Conservation (phyloP, 2,797 vertebrate genomes). For the Danio tinwini region DNA sequence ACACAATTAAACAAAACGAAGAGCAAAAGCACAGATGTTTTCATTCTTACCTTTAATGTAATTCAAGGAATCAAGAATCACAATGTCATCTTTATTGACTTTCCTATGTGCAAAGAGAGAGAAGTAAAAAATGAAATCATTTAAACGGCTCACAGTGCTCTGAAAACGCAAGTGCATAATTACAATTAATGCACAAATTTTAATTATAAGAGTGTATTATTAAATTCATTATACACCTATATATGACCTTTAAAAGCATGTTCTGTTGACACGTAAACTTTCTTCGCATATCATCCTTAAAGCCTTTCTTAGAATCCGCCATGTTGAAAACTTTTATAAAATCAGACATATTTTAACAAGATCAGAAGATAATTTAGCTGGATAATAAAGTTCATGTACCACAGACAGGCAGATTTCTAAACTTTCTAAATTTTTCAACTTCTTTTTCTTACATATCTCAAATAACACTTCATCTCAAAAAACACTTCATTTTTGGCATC, state of each 20-base stretch:
- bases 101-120: conserved; percentile 71
- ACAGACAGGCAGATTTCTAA: no score
- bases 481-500: no score
- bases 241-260: neutral
- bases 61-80: conserved; percentile 86
- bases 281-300: no score
- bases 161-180: conserved; percentile 32
- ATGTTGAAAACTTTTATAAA: no score
- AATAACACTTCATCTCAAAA: no score
- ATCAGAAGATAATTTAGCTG: no score
- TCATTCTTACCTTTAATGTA: conserved; percentile 84
- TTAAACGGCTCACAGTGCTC: neutral
- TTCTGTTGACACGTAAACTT: no score
- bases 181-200: conserved; percentile 1
- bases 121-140: neutral
- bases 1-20: neutral
- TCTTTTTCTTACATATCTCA: no score
- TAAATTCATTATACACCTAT: neutral
- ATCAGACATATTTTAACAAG: no score
- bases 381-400: no score
- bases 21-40: neutral
- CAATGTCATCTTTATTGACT: conserved; percentile 82
- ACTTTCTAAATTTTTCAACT: no score
- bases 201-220: neutral
- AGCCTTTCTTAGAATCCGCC: no score